Evolutionary conservation across 2,888 invertebrate species (phyloP), one percentile per base, ranked within the genome.

Genomic region (Agrochola circellaris): DNA sequence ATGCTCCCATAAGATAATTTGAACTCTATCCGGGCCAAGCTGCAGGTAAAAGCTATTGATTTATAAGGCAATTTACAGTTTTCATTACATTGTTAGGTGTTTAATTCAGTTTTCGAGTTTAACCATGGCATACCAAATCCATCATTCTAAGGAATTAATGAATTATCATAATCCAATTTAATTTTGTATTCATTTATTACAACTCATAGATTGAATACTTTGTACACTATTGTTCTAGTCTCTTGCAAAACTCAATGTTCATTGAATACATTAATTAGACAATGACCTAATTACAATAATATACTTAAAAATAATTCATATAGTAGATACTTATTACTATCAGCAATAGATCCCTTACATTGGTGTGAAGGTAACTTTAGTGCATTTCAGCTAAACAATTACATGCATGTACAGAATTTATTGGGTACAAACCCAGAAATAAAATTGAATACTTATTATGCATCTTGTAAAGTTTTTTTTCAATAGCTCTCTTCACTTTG

Each of bases 201-300:
- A 4, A 54, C 26, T 62, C 26, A 48, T 45, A 64, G 8, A 64
- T 67, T 73, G 23, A 61, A 75, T 60, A 78, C 58, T 82, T 61
- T 51, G 34, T 68, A 51, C 26, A 56, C 71, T 78, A 79, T 84
- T 80, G 87, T 87, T 84, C 62, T 60, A 77, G 73, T 45, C 67
- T 75, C 69, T 87, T 68, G 56, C 65, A 66, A 79, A 84, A 82
- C 73, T 72, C 51, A 73, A 38, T 72, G 65, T 79, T 76, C 70
- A 68, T 77, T 79, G 85, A 79, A 79, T 82, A 76, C 54, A 82
- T 79, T 82, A 79, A 66, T 73, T 76, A 82, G 79, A 79, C 75
- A 89, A 67, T 85, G 83, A 87, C 79, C 83, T 73, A 66, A 79
- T 82, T 77, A 66, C 42, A 83, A 75, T 83, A 73, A 75, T 64